These are phyloP conservation scores for Cerceris rybyensis DNA, from an alignment of 2,888 invertebrate genomes.

Conservation along the genomic window DNA sequence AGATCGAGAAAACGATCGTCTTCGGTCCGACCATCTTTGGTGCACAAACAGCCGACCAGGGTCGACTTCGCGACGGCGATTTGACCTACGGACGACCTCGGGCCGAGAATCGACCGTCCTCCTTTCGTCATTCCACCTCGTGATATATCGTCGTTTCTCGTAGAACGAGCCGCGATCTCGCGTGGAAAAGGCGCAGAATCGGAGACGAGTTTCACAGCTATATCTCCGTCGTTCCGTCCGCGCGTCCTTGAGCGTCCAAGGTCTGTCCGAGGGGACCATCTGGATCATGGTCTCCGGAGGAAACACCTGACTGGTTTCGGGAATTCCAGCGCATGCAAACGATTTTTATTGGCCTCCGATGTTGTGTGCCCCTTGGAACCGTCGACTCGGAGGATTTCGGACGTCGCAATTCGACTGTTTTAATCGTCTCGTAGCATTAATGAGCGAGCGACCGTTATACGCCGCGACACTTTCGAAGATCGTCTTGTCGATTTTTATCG, in stretches of 20 bases:
- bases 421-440: too few species aligned
- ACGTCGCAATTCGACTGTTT: too few species aligned
- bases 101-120: slow-evolving; percentile 70
- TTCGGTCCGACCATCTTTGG: slow-evolving; percentile 55
- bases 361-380: neutral
- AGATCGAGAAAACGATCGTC: slow-evolving; percentile 39
- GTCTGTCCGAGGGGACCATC: slow-evolving; percentile 44
- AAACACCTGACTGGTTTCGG: slow-evolving; percentile 44
- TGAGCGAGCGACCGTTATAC: too few species aligned
- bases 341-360: slow-evolving; percentile 38
- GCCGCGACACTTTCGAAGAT: too few species aligned
- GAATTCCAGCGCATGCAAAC: slow-evolving; percentile 39
- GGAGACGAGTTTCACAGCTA: slow-evolving; percentile 34
- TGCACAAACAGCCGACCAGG: slow-evolving; percentile 52
- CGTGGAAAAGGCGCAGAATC: slow-evolving; percentile 49
- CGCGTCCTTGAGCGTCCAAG: slow-evolving; percentile 53
- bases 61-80: slow-evolving; percentile 59
- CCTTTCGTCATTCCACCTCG: slow-evolving; percentile 67
- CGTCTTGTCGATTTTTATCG: too few species aligned
- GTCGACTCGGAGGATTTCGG: too few species aligned
- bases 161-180: slow-evolving; percentile 52
- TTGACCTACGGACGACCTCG: slow-evolving; percentile 69
- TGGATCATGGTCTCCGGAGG: slow-evolving; percentile 35
- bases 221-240: slow-evolving; percentile 24
- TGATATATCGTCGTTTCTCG: slow-evolving; percentile 59